Evolutionary conservation across 2,888 invertebrate species (phyloP).

Genomic region (Temnothorax ravouxi): DNA sequence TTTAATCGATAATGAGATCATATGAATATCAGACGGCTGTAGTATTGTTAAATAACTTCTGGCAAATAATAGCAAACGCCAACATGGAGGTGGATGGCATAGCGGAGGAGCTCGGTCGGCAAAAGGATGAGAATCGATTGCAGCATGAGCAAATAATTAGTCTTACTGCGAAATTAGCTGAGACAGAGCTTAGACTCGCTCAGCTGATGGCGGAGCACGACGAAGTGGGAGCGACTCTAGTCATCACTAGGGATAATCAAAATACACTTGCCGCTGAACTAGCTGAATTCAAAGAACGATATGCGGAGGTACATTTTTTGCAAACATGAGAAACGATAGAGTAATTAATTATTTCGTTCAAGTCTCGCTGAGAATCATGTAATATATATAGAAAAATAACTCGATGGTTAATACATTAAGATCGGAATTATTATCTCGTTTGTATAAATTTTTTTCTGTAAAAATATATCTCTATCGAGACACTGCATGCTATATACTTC

Average conservation of each 20-base stretch:
- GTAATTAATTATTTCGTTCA: background rate
- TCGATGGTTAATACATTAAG: background rate
- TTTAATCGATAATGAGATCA: background rate
- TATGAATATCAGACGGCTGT: background rate
- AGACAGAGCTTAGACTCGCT: constrained; percentile 91
- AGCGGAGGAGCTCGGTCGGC: constrained; percentile 91
- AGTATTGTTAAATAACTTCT: constrained; percentile 4
- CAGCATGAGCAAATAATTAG: constrained; percentile 95
- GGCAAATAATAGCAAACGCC: constrained; percentile 90
- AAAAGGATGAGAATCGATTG: constrained; percentile 92
- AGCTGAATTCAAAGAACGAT: constrained; percentile 93
- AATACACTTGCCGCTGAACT: constrained; percentile 96
- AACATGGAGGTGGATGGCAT: constrained; percentile 92
- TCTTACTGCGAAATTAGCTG: constrained; percentile 90
- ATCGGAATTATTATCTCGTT: background rate
- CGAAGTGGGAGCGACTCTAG: constrained; percentile 93
- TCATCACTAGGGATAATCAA: constrained; percentile 97
- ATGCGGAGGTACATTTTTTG: constrained; percentile 79
- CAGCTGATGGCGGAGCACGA: constrained; percentile 95
- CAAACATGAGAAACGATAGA: background rate
- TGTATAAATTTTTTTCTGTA: background rate
- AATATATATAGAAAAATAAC: constrained; percentile 10
- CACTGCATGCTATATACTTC: background rate
- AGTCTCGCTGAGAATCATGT: background rate
- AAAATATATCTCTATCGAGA: background rate